A percentile compares a stretch with the other conserved stretches of the same genome.
Conservation (phyloP, 2,113 vertebrate species). For the Astur gentilis region DNA sequence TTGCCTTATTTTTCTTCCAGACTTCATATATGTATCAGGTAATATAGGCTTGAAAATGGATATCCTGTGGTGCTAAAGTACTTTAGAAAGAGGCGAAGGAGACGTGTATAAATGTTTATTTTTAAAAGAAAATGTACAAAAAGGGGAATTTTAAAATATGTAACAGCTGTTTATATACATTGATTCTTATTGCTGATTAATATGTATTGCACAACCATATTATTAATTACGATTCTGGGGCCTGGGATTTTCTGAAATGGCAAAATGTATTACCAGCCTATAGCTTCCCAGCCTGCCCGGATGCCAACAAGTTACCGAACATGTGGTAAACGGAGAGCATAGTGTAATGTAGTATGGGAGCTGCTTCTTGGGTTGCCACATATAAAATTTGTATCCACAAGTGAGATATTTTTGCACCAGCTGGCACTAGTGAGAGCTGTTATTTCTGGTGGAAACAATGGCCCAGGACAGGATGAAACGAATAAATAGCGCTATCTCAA, state of each 20-base stretch:
- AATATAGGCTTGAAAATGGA: constrained; percentile 88
- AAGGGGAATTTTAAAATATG: constrained; percentile 83
- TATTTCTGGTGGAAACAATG: background rate
- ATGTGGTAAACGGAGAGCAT: constrained; percentile 38
- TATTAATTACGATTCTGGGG: constrained; percentile 66
- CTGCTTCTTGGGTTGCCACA: background rate
- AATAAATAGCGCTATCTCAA: constrained; percentile 64
- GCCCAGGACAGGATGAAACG: background rate
- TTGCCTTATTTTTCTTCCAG: constrained; percentile 91
- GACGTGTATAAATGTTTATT: constrained; percentile 86
- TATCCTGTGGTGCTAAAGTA: constrained; percentile 95
- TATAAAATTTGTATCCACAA: background rate
- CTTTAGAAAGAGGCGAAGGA: constrained; percentile 80
- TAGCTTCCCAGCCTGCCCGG: constrained; percentile 60
- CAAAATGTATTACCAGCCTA: constrained; percentile 42
- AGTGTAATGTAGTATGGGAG: background rate
- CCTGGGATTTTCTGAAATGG: constrained; percentile 62
- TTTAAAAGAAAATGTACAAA: constrained; percentile 83
- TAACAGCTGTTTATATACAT: constrained; percentile 86
- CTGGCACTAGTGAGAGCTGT: constrained; percentile 27
- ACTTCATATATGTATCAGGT: constrained; percentile 89
- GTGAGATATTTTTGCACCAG: background rate
- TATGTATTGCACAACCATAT: constrained; percentile 84
- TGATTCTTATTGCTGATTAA: constrained; percentile 89
- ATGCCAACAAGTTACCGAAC: constrained; percentile 42